phyloP scores from a whole-genome alignment of 2,113 vertebrate species.

The Colius striatus region DNA sequence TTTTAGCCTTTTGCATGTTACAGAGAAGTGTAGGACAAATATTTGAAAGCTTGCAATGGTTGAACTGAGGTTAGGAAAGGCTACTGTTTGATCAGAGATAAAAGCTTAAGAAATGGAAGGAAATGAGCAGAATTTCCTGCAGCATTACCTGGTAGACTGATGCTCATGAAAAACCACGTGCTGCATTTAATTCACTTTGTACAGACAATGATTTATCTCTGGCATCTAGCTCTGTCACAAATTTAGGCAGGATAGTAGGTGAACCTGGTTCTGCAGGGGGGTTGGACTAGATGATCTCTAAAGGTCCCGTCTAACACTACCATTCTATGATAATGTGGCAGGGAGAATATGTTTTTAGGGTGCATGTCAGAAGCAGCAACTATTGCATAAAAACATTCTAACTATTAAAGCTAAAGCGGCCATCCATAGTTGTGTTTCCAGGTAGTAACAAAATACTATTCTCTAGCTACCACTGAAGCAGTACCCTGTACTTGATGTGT shows the following conservation, averaged over 20 bases:
- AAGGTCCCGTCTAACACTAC: too few species aligned
- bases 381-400: neutral
- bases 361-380: neutral
- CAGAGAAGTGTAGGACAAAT: constrained; percentile 3
- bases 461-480: neutral
- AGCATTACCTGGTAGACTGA: neutral
- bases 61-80: neutral
- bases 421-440: neutral
- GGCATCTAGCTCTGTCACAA: neutral
- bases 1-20: constrained; percentile 6
- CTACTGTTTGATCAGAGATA: neutral
- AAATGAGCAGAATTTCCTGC: neutral
- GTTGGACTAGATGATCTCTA: too few species aligned
- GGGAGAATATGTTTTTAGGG: neutral
- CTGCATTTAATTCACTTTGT: neutral
- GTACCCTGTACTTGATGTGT: neutral
- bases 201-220: neutral
- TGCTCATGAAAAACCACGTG: accelerated
- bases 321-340: too few species aligned
- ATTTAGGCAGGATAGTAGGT: neutral
- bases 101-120: neutral
- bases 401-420: neutral
- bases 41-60: neutral
- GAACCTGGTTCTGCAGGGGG: too few species aligned
- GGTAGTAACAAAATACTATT: neutral